Conservation (phyloP, 2,888 invertebrate genomes). For the Archaeoteleia sp. region DNA sequence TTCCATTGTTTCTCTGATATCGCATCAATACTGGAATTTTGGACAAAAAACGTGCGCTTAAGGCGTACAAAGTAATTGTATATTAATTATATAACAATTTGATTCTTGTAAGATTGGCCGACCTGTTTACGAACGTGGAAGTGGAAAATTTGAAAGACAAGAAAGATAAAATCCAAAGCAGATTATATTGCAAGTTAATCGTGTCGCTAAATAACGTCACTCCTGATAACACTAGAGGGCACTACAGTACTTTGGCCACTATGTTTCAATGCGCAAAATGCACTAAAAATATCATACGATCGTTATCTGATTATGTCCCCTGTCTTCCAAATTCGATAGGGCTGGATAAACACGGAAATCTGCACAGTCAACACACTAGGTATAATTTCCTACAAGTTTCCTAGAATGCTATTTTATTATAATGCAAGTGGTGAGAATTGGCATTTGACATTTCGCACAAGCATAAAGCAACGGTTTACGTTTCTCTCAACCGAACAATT, state of each 20-base stretch:
- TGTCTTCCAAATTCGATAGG: conserved; percentile 84
- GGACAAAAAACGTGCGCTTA: too few relatives aligned
- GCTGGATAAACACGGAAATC: conserved; percentile 83
- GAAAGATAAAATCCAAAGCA: conserved; percentile 91
- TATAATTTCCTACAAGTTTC: too few relatives aligned
- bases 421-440: too few relatives aligned
- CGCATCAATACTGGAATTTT: too few relatives aligned
- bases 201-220: conserved; percentile 84
- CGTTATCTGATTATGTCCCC: conserved; percentile 82
- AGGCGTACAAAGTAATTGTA: too few relatives aligned
- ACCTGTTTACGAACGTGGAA: conserved; percentile 91
- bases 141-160: conserved; percentile 89
- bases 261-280: conserved; percentile 87
- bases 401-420: too few relatives aligned
- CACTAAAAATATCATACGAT: conserved; percentile 82
- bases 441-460: too few relatives aligned
- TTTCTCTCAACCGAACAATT: too few relatives aligned
- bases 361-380: conserved; percentile 83
- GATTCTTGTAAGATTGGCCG: conserved; percentile 80
- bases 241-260: conserved; percentile 86
- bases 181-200: conserved; percentile 89
- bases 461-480: too few relatives aligned
- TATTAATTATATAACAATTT: conserved; percentile 11
- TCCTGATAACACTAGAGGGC: conserved; percentile 86
- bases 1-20: too few relatives aligned